Percentiles rank a stretch among this genome's conserved stretches.
phyloP scores from a whole-genome alignment of 2,113 vertebrate genomes.

The Stictonetta naevosa region DNA sequence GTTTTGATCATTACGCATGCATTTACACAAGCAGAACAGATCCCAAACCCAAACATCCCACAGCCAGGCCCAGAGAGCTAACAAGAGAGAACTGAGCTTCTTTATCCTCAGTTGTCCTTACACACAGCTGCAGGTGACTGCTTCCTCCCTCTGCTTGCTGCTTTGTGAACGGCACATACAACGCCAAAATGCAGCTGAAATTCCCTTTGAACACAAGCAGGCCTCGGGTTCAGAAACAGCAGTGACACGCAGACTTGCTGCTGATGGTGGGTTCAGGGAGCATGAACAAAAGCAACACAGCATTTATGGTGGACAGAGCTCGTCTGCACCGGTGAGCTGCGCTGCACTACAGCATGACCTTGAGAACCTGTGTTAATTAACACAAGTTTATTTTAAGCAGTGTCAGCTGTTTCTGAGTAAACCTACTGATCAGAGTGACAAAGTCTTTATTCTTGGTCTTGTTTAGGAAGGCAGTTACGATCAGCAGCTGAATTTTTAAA shows the following conservation, averaged over 20 bases:
- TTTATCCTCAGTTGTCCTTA: not conserved
- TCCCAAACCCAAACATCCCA: not conserved
- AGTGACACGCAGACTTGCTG: conserved; percentile 3
- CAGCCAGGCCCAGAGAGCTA: not conserved
- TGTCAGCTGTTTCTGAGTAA: conserved; percentile 24
- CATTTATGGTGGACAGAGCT: not conserved
- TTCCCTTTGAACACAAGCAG: not conserved
- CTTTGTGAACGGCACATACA: not conserved
- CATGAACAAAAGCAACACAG: not conserved
- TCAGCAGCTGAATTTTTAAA: not conserved
- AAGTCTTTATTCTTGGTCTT: not conserved
- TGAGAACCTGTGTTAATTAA: not conserved
- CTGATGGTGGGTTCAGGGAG: not conserved
- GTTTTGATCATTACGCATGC: not conserved
- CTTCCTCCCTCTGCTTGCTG: not conserved
- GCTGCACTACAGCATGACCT: not conserved
- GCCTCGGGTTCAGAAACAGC: not conserved
- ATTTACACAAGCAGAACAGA: not conserved
- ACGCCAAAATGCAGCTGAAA: not conserved
- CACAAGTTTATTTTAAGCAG: not conserved
- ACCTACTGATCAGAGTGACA: not conserved
- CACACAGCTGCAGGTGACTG: not conserved
- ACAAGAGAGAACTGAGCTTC: not conserved
- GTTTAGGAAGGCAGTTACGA: not conserved
- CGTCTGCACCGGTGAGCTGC: not conserved